A percentile compares a stretch with the other conserved stretches of the same genome.
Evolutionary conservation across 2,113 vertebrate genomes (phyloP).

Genomic region (Xenotilapia caudafasciata): DNA sequence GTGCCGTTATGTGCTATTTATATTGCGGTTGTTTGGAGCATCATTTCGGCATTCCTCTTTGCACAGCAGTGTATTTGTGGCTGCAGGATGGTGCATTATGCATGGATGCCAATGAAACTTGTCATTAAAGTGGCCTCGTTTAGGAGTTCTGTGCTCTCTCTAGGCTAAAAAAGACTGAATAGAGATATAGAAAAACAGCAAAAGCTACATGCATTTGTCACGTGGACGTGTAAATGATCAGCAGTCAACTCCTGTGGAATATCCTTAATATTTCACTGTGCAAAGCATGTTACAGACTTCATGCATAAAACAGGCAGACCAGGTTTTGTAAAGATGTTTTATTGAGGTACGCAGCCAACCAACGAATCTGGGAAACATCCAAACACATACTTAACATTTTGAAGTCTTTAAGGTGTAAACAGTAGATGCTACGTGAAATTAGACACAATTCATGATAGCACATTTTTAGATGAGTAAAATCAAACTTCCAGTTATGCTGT

Average conservation of each 20-base stretch:
- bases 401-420: slow-evolving; percentile 7
- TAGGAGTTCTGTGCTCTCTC: not conserved
- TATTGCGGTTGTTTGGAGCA: not conserved
- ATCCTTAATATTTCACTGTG: not conserved
- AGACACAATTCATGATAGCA: not conserved
- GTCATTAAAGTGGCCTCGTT: not conserved
- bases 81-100: not conserved
- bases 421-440: slow-evolving; percentile 13
- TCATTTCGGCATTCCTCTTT: not conserved
- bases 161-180: not conserved
- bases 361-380: slow-evolving; percentile 6
- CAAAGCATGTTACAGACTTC: not conserved
- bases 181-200: not conserved
- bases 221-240: not conserved
- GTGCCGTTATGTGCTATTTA: slow-evolving; percentile 14
- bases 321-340: slow-evolving; percentile 42
- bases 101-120: not conserved
- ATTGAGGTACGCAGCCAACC: slow-evolving; percentile 42
- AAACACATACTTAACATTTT: slow-evolving; percentile 13
- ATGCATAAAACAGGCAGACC: not conserved
- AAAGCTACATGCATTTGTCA: not conserved
- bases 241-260: not conserved
- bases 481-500: slow-evolving; percentile 17
- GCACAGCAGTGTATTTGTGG: not conserved
- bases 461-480: not conserved